phyloP scores from a whole-genome alignment of 2,888 invertebrate species.

The Imbricaverruca yamaguchii region DNA sequence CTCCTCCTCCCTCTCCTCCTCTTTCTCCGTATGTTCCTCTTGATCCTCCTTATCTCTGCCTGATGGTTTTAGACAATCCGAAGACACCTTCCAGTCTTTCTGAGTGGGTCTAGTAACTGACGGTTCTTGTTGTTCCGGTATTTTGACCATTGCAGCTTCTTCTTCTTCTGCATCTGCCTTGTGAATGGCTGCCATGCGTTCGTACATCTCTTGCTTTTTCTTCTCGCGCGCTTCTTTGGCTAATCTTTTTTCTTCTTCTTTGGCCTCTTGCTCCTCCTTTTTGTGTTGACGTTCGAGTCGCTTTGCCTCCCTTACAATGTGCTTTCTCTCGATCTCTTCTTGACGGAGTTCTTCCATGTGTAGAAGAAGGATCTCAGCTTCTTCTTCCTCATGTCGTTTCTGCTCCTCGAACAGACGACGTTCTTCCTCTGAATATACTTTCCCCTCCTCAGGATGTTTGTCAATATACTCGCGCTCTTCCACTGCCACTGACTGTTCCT shows the following conservation, averaged over 20 bases:
- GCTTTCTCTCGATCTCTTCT: not conserved
- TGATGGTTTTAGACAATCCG: too few relatives aligned
- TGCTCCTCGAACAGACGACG: not conserved
- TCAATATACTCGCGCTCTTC: too few relatives aligned
- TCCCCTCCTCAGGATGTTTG: not conserved
- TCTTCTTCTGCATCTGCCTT: constrained; percentile 18
- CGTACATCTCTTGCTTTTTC: constrained; percentile 17
- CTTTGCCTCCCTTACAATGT: constrained; percentile 47
- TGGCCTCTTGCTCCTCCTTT: not conserved
- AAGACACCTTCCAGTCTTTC: too few relatives aligned
- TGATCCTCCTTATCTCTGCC: too few relatives aligned
- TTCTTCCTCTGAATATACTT: not conserved
- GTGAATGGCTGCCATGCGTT: not conserved
- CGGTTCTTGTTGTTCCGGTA: constrained; percentile 3
- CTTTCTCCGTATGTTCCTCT: too few relatives aligned
- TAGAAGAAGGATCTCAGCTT: not conserved
- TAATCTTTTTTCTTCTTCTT: constrained; percentile 15
- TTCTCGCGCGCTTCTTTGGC: constrained; percentile 47
- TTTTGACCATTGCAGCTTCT: constrained; percentile 3
- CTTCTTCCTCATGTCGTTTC: constrained; percentile 2
- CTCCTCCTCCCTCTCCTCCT: too few relatives aligned
- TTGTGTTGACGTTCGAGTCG: constrained; percentile 38
- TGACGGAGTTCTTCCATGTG: constrained; percentile 8
- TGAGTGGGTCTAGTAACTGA: constrained; percentile 10
- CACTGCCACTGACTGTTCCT: too few relatives aligned